Percentiles rank a stretch among this genome's conserved stretches.
Conservation (phyloP, 2,113 vertebrate genomes). For the Triplophysa dalaica region DNA sequence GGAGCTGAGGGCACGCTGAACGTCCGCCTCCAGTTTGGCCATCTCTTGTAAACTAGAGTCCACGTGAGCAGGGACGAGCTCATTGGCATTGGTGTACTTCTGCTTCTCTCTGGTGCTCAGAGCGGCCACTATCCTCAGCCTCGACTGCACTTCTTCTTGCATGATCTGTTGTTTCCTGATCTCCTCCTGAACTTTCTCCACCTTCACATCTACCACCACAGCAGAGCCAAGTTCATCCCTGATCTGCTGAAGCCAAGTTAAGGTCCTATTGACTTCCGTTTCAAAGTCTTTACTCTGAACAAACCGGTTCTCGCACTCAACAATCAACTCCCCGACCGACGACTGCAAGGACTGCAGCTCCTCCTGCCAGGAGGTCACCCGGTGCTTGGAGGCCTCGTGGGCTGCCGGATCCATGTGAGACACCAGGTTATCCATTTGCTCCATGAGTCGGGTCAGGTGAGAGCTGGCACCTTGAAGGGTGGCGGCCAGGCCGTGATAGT, state of each 20-base stretch:
- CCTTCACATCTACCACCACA: slow-evolving; percentile 80
- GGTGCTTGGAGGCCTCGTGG: slow-evolving; percentile 76
- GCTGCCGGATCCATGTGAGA: slow-evolving; percentile 80
- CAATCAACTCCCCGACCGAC: slow-evolving; percentile 78
- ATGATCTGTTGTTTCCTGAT: slow-evolving; percentile 93
- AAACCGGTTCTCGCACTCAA: slow-evolving; percentile 86
- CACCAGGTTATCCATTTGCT: slow-evolving; percentile 84
- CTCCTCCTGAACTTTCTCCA: slow-evolving; percentile 91
- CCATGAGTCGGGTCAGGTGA: slow-evolving; percentile 82
- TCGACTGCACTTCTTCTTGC: slow-evolving; percentile 93
- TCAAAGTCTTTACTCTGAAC: slow-evolving; percentile 89
- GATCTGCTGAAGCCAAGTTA: slow-evolving; percentile 88
- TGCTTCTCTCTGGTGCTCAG: slow-evolving; percentile 87
- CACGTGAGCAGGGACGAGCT: slow-evolving; percentile 83
- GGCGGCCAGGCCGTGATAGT: slow-evolving; percentile 85
- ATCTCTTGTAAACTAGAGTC: slow-evolving; percentile 84
- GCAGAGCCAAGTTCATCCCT: slow-evolving; percentile 80
- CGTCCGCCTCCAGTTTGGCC: slow-evolving; percentile 81
- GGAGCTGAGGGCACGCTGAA: slow-evolving; percentile 80
- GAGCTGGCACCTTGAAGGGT: slow-evolving; percentile 84
- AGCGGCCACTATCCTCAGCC: slow-evolving; percentile 88
- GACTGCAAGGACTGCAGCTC: slow-evolving; percentile 82
- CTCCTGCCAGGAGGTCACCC: slow-evolving; percentile 86
- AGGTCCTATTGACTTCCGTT: slow-evolving; percentile 85
- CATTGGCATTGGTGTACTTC: slow-evolving; percentile 83